Evolutionary conservation across 2,113 vertebrate genomes (phyloP).

Genomic region (Ceyx melanurus): DNA sequence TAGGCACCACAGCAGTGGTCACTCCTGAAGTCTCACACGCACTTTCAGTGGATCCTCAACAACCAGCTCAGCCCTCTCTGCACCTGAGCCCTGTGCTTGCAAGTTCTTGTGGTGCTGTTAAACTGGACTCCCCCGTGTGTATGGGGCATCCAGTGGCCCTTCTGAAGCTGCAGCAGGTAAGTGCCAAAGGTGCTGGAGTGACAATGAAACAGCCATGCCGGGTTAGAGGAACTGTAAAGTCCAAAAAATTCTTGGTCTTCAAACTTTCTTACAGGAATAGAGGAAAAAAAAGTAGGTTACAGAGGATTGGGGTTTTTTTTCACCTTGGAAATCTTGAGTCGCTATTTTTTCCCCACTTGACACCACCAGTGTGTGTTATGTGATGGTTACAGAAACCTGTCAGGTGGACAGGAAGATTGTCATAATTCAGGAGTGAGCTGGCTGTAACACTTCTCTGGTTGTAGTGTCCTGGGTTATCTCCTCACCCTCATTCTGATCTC

Average conservation of each 20-base stretch:
- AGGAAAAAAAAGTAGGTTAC: background rate
- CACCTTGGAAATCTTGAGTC: background rate
- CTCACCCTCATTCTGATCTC: background rate
- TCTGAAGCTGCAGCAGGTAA: constrained; percentile 77
- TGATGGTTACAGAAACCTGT: background rate
- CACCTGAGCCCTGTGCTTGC: constrained; percentile 69
- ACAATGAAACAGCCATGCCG: no score
- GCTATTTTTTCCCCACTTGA: background rate
- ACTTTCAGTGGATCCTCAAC: constrained; percentile 32
- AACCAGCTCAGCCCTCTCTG: background rate
- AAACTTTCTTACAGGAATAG: background rate
- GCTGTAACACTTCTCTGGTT: background rate
- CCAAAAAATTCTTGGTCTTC: background rate
- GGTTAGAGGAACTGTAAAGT: background rate
- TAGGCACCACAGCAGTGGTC: constrained; percentile 69
- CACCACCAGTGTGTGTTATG: background rate
- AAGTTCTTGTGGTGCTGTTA: background rate
- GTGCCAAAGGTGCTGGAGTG: background rate
- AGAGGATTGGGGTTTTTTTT: no score
- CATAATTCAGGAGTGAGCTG: background rate
- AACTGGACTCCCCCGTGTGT: constrained; percentile 68
- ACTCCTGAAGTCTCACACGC: constrained; percentile 37
- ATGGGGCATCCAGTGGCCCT: constrained; percentile 47
- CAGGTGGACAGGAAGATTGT: background rate
- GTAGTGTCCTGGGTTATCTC: background rate